Percentiles rank a stretch among this genome's conserved stretches.
phyloP scores from a whole-genome alignment of 2,888 invertebrate species.

The Eristalinus sepulchralis region DNA sequence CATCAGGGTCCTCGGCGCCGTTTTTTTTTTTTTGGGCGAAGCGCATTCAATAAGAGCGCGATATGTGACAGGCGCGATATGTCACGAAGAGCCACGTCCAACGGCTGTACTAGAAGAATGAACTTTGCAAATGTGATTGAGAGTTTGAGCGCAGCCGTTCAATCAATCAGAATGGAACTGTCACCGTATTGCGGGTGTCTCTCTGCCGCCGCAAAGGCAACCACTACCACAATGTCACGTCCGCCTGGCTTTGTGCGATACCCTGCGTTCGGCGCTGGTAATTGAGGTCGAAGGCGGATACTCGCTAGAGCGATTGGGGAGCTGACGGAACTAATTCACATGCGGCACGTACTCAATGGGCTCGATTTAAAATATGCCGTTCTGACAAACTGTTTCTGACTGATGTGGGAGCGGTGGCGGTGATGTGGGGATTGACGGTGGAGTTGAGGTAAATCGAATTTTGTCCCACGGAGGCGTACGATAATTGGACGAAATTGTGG shows the following conservation, averaged over 20 bases:
- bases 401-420: neutral
- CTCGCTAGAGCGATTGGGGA: neutral
- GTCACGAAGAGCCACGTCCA: neutral
- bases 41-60: neutral
- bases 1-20: conserved; percentile 35
- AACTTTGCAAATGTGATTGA: neutral
- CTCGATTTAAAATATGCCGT: neutral
- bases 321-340: neutral
- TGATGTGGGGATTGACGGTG: neutral
- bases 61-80: conserved; percentile 8
- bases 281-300: neutral
- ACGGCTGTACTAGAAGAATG: neutral
- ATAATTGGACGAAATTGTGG: neutral
- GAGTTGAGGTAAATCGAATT: neutral
- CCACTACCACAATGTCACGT: neutral
- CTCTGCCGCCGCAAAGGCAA: neutral
- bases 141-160: neutral
- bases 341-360: neutral
- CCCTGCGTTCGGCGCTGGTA: neutral
- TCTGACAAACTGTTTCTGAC: neutral
- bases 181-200: neutral
- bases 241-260: neutral
- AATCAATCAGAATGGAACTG: neutral
- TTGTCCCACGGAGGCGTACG: neutral
- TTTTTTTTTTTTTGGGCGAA: neutral